These are phyloP conservation scores for Cossypha heuglini DNA, from an alignment of 2,797 vertebrate genomes.

Conservation along the genomic window DNA sequence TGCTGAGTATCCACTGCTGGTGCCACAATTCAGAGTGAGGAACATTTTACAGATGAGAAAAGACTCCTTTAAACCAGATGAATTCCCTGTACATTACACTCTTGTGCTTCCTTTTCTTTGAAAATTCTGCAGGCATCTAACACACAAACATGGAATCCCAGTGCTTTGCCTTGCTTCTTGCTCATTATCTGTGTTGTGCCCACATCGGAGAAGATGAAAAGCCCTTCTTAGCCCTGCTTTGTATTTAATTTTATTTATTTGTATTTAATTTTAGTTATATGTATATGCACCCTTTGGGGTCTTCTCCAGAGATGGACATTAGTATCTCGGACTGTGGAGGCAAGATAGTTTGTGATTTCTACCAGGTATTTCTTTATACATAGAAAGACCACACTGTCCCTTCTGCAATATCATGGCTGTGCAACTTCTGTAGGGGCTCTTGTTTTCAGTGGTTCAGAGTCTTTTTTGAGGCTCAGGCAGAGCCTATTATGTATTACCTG, in stretches of 20 bases:
- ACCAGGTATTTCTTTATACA: neutral
- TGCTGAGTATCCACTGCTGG: neutral
- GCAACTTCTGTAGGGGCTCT: neutral
- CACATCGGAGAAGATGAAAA: neutral
- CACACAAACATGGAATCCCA: accelerated
- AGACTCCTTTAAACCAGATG: neutral
- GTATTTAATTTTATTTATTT: neutral
- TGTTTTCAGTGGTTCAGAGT: neutral
- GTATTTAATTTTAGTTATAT: neutral
- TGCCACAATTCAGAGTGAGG: neutral
- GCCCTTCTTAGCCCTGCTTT: neutral
- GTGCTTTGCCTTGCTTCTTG: neutral
- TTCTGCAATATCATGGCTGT: neutral
- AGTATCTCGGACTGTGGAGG: neutral
- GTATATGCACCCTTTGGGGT: neutral
- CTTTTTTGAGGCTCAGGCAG: neutral
- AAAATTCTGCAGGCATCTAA: neutral
- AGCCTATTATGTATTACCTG: neutral
- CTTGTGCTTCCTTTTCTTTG: neutral
- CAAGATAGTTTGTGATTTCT: neutral
- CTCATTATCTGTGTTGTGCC: neutral
- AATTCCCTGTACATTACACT: neutral
- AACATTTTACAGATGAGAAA: neutral
- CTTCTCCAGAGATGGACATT: neutral
- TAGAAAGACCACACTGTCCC: neutral